Evolutionary conservation across 2,888 invertebrate genomes (phyloP).

Genomic region (Drosophila tanythrix): DNA sequence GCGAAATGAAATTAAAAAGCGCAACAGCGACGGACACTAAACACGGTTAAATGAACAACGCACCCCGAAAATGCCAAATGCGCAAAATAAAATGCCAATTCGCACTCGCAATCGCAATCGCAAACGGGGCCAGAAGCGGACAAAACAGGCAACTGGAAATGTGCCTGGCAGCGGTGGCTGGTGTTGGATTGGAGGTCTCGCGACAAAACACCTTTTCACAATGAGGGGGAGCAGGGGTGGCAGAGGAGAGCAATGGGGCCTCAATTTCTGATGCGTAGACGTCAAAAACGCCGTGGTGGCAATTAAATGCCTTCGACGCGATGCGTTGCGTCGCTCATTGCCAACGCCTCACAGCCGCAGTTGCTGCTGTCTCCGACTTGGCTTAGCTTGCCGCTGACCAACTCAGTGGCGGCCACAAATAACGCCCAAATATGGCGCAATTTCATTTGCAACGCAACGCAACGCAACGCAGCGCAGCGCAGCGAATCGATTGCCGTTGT

Average conservation of each 20-base stretch:
- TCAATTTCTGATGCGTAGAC: slow-evolving; percentile 63
- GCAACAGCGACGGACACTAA: slow-evolving; percentile 71
- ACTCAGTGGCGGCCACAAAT: slow-evolving; percentile 65
- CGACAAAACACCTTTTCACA: slow-evolving; percentile 70
- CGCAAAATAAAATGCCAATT: slow-evolving; percentile 76
- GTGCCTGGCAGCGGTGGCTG: slow-evolving; percentile 5
- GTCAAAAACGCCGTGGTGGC: slow-evolving; percentile 73
- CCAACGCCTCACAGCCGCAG: slow-evolving; percentile 54
- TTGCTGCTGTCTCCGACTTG: background rate
- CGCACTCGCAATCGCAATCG: slow-evolving; percentile 55
- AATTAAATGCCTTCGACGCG: slow-evolving; percentile 67
- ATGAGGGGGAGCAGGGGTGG: background rate
- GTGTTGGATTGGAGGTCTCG: slow-evolving; percentile 34
- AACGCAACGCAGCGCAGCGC: slow-evolving; percentile 24
- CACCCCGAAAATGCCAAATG: slow-evolving; percentile 76
- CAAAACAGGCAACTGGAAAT: slow-evolving; percentile 9
- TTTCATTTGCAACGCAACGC: slow-evolving; percentile 69
- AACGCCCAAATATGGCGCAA: slow-evolving; percentile 81
- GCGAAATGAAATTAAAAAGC: slow-evolving; percentile 71
- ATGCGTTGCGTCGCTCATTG: slow-evolving; percentile 49
- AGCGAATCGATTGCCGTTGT: slow-evolving; percentile 66
- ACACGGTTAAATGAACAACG: slow-evolving; percentile 75
- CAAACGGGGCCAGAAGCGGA: background rate
- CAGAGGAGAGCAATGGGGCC: background rate
- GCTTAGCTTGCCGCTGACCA: slow-evolving; percentile 26